phyloP scores from a whole-genome alignment of 2,113 vertebrate genomes.

The Mesoclemmys tuberculata region DNA sequence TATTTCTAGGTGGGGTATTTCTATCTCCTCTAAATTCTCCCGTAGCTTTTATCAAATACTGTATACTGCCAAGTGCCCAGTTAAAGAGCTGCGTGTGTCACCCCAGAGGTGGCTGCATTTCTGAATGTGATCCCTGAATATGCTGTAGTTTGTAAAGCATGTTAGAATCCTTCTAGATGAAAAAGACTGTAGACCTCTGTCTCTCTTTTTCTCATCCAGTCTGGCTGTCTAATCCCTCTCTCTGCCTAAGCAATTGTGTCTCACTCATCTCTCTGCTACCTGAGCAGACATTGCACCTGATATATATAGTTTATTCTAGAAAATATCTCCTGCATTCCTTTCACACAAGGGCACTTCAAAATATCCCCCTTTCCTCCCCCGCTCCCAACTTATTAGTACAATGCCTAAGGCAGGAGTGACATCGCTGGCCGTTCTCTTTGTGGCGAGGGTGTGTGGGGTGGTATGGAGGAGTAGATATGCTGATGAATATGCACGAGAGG shows the following conservation, averaged over 20 bases:
- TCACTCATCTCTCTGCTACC: slow-evolving; percentile 46
- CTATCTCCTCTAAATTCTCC: neutral
- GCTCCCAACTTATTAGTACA: slow-evolving; percentile 65
- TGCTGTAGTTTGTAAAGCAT: neutral
- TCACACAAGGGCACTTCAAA: slow-evolving; percentile 57
- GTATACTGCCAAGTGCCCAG: neutral
- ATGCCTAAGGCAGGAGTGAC: slow-evolving; percentile 37
- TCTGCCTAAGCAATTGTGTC: slow-evolving; percentile 46
- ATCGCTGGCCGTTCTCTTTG: neutral
- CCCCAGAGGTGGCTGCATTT: neutral
- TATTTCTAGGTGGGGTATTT: neutral
- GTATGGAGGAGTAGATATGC: slow-evolving; percentile 23
- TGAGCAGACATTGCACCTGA: slow-evolving; percentile 5
- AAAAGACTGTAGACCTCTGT: neutral
- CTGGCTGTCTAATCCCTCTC: slow-evolving; percentile 56
- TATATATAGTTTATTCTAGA: slow-evolving; percentile 56
- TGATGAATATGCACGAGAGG: slow-evolving; percentile 45
- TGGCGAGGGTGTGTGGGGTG: neutral
- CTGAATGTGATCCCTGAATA: slow-evolving; percentile 35
- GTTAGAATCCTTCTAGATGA: slow-evolving; percentile 48
- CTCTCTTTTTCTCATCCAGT: slow-evolving; percentile 52
- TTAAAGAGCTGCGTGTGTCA: neutral
- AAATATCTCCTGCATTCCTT: slow-evolving; percentile 34
- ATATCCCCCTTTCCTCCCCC: slow-evolving; percentile 44
- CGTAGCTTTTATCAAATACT: neutral